Base-by-base conservation (phyloP, 2,888 invertebrate species). In the Eilema depressum region DNA sequence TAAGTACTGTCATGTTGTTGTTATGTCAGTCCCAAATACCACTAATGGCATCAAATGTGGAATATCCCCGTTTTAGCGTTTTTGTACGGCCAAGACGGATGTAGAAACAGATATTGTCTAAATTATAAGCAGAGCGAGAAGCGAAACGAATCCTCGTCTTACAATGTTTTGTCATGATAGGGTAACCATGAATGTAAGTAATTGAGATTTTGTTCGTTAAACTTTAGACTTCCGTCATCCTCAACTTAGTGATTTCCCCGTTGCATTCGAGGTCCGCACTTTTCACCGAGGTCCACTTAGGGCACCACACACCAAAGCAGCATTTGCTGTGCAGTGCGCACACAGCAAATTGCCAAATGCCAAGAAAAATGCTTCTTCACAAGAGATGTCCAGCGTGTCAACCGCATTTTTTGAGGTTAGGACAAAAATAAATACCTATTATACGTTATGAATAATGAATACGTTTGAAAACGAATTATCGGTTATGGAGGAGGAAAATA, bases 51-150 rank as follows among this genome's bases (percentile, higher is more conserved):
- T 75, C 57, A 41, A 69, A 62, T 47, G 47, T 70, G 56, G 57
- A 76, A 60, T 57, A 70, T 28, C 57, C 53, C 57, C 66, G 30
- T 62, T 69, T 62, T 23, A 59, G 53, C 33, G 53, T 82, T 76
- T 76, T 77, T 80, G 59, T 78, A 68, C 25, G 47, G 74, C 20
- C 63, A 28, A 82, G 68, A 77, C 84, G 84, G 85, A 84, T 83
- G 76, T 76, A 78, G 73, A 82, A 75, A 64, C 81, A 82, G 78
- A 81, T 76, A 67, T 73, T 68, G 26, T 65, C 74, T 81, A 77
- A 81, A 75, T 68, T 71, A 66, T 73, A 71, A 82, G 68, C 74
- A 75, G 81, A 80, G 76, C 81, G 78, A 74, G 70, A 70, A 68
- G 73, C 66, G 69, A 70, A 63, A 77, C 82, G 73, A 83, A 76